A percentile compares a stretch with the other conserved stretches of the same genome.
Conservation (phyloP, 1,140 invertebrate species). For the Rhysida immarginata region DNA sequence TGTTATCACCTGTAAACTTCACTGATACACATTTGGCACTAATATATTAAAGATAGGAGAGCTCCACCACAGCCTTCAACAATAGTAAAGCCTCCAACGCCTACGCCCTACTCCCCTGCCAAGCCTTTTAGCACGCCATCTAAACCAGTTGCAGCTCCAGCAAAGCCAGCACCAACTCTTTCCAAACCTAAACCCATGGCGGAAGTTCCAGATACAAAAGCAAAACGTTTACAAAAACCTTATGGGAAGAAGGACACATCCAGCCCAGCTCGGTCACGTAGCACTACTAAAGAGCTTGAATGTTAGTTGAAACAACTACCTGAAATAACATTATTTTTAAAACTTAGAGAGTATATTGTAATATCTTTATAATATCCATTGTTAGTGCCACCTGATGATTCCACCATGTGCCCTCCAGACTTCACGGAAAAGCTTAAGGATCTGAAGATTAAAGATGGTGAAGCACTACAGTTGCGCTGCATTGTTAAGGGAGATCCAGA, state of each 20-base stretch:
- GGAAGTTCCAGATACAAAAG: constrained; percentile 15
- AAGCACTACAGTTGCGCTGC: constrained; percentile 55
- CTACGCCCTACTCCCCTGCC: not conserved
- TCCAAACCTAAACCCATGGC: not conserved
- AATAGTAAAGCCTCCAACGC: not conserved
- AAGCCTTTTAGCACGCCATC: not conserved
- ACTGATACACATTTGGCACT: too few species aligned
- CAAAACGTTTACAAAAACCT: constrained; percentile 49
- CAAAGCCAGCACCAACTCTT: not conserved
- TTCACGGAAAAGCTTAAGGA: constrained; percentile 53
- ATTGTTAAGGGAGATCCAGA: constrained; percentile 79
- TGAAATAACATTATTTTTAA: too few species aligned
- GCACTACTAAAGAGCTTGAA: constrained; percentile 74
- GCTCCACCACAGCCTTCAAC: not conserved
- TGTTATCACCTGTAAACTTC: too few species aligned
- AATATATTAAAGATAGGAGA: too few species aligned
- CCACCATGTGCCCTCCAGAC: constrained; percentile 63
- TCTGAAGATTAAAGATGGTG: constrained; percentile 59
- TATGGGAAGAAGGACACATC: constrained; percentile 58
- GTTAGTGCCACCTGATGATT: constrained; percentile 65
- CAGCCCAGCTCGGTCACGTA: constrained; percentile 62
- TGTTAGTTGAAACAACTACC: too few species aligned
- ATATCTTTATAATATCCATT: constrained; percentile 8
- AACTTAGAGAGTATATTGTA: not conserved
- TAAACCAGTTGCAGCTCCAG: not conserved